Evolutionary conservation across 2,888 invertebrate species (phyloP).

Genomic region (Ectemnius continuus): DNA sequence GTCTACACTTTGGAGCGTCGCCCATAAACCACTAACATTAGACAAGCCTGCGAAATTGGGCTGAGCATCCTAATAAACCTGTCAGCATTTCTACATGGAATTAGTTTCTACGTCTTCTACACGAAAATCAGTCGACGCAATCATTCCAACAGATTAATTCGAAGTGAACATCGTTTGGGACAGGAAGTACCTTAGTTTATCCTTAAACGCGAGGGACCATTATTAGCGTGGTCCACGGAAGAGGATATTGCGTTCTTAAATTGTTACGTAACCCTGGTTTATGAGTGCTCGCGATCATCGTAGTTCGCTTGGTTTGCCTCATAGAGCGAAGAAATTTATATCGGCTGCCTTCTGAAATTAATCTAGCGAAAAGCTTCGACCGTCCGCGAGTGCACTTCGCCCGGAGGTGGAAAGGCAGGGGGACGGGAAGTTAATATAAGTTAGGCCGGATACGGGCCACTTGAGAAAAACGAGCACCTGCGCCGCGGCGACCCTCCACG

Average conservation of each 20-base stretch:
- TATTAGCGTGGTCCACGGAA: neutral
- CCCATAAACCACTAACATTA: neutral
- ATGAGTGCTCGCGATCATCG: neutral
- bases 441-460: conserved; percentile 40
- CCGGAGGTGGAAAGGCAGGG: neutral
- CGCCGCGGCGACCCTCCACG: conserved; percentile 23
- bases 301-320: conserved; percentile 20
- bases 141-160: no score
- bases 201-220: neutral
- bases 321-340: conserved; percentile 39
- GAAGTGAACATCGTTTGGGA: no score
- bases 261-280: conserved; percentile 3
- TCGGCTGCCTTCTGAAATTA: conserved; percentile 58
- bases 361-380: conserved; percentile 65
- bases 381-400: conserved; percentile 29
- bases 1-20: neutral
- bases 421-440: conserved; percentile 52
- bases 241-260: neutral
- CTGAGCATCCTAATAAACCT: neutral
- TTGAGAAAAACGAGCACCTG: conserved; percentile 56
- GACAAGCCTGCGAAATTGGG: neutral
- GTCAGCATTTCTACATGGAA: no score
- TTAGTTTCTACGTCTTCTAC: no score
- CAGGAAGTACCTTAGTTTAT: no score
- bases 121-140: no score